Evolutionary conservation across 2,797 vertebrate genomes (phyloP), one percentile per base, ranked within the genome.

Genomic region (Clarias laeviceps): DNA sequence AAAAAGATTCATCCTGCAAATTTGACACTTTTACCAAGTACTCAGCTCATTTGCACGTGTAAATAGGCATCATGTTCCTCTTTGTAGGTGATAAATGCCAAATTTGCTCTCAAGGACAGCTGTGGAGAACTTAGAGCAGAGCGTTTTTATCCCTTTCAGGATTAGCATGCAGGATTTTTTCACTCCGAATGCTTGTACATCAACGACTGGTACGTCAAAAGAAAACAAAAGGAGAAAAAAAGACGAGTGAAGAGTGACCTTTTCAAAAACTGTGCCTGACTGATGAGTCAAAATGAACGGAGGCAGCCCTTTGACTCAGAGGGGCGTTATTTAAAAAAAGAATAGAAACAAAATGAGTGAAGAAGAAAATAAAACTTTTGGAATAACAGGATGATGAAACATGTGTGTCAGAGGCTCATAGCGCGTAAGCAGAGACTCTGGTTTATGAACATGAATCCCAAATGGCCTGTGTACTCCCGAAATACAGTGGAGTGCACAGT

Each of bases 201-300:
- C 61, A 29, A 65, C 4, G 17, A 22, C 32, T 15, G 76, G 56
- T 61, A 22, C 37, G 27, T 64, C 24, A 62, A 61, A 15, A 78
- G 18, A 76, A 29, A 56, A 59, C 5, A 37, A 7, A 34, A 34
- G 22, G 57, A 61, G 17, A 8, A 29, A 54, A 20, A 24, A 65
- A 80, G 15, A 82, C 32, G 20, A 87, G 64, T 59, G 57, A 37
- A n/a, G 22, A 78, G 29, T 87, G 86, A 83, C 82, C 82, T 87
- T 89, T 78, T 68, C n/a, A 82, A 79, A 84, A 84, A 74, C 57
- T 57, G 78, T 54, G 84, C 85, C 86, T 82, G 56, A 86, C 37
- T 80, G 85, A 84, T 85, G 80, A 76, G 29, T 87, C 54, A 72
- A 56, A 87, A 88, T 37, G 7, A 54, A 72, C 11, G 2, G 37